Base-by-base conservation (phyloP, 1,140 invertebrate species). In the Dolichoris vasculosae region DNA sequence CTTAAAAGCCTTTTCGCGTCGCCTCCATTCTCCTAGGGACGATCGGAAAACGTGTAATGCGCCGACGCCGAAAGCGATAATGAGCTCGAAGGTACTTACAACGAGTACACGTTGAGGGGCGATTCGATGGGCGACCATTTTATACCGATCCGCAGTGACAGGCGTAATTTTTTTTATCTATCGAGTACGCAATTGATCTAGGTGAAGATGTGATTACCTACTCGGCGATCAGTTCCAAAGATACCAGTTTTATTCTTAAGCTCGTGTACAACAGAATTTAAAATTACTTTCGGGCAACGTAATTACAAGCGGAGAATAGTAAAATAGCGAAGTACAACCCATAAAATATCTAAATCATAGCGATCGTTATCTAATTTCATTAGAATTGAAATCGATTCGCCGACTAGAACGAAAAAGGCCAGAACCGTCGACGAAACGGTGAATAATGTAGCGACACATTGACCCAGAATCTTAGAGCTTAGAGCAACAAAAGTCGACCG, bases 41-140 rank as follows among this genome's bases (percentile, higher is more conserved):
- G 76, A 59, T 78, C 76, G 46, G 35, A 59, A 78, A 78, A 63
- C 76, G 48, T 59, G 23, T 51, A 77, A 77, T 51, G 40, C 75
- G 38, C 75, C 75, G 11, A 59, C 75, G 75, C 75, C 46, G 3
- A 30, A n/a, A 51, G 30, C 76, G 51, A 23, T 78, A 78, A 78
- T 59, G 51, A 63, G 76, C 76, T 78, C 63, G 2, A 40, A 38
- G 38, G 69, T 20, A 71, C 67, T 40, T 40, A 71, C 20, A 71
- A n/a, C n/a, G 63, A 30, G 3, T 64, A 32, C 63, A 30, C 63
- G n/a, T 9, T 30, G 2, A 4, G 2, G 30, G 63, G 30, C 63
- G 63, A 32, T 26, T 63, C 4, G 26, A 63, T 64, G n/a, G 15
- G 8, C 3, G 63, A 17, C n/a, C n/a, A n/a, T n/a, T n/a, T n/a